These are phyloP conservation scores for Diachrysia chrysitis DNA, from an alignment of 2,888 invertebrate species.

Conservation along the genomic window DNA sequence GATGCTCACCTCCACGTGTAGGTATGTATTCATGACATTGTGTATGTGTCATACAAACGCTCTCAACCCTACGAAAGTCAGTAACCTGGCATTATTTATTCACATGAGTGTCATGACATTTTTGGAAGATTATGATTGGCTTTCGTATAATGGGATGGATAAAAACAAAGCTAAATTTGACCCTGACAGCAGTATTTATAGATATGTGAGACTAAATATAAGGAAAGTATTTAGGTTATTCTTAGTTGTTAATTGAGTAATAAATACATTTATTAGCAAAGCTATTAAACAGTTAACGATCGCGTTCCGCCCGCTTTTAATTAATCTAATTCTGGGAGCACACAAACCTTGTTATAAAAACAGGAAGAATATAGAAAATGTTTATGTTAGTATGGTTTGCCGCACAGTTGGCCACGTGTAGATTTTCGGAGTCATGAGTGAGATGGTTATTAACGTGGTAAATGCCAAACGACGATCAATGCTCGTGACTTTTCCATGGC, in stretches of 20 bases:
- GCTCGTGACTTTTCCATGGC: not conserved
- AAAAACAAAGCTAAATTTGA: not conserved
- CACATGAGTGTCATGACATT: not conserved
- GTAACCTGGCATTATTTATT: conserved; percentile 2
- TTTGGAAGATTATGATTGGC: conserved; percentile 3
- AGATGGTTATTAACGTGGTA: not conserved
- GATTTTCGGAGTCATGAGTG: not conserved
- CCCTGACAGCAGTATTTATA: conserved; percentile 1
- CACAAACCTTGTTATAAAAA: conserved; percentile 1
- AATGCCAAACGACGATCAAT: not conserved
- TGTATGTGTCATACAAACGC: not conserved
- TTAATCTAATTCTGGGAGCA: conserved; percentile 15
- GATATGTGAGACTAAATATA: not conserved
- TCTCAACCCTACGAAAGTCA: not conserved
- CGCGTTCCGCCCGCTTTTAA: not conserved
- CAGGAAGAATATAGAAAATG: not conserved
- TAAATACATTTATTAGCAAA: conserved; percentile 25
- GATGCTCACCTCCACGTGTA: not conserved
- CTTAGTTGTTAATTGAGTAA: conserved; percentile 22
- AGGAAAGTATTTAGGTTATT: not conserved
- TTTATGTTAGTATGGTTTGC: not conserved
- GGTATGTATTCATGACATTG: not conserved
- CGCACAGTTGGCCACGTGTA: not conserved
- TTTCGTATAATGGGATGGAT: not conserved
- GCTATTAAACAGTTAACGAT: conserved; percentile 9